Evolutionary conservation across 1,140 invertebrate genomes (phyloP), one percentile per base, ranked within the genome.

Genomic region (Cydia splendana): DNA sequence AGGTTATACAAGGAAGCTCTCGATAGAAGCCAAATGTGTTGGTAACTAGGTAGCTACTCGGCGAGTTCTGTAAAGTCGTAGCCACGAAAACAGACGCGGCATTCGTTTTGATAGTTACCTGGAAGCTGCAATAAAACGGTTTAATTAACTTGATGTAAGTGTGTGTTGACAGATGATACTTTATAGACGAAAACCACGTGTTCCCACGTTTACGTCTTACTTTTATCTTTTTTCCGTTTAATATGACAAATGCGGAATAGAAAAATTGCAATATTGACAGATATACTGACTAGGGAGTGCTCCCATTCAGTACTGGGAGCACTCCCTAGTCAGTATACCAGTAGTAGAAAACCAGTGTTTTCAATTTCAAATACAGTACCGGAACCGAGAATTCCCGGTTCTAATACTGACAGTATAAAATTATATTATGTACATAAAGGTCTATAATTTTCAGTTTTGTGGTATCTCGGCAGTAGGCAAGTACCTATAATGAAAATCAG

Each of bases 21-120:
- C 57, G 9, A 24, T 62, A n/a, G 7, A 20, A 24, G 57, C 20
- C 12, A 62, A 57, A 48, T 57, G n/a, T 18, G 18, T 20, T 0
- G 6, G 9, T 5, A 62, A 62, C 24, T 12, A 24, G 57, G 20
- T 4, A 62, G 57, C 3, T 57, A 30, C 67, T 42, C 1, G 30
- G 34, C 34, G 67, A 71, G 67, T 71, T 71, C 67, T 42, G 24
- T 71, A 38, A 69, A 71, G 30, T 71, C 57, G 57, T 71, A 71
- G 30, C 38, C 67, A 18, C 67, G 28, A 71, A 69, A 71, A 71
- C 67, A 71, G 67, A 71, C 30, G 67, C 34, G 30, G 65, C n/a
- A 38, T 71, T 71, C 38, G 65, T 69, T 38, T 71, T 71, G 67
- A 34, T 71, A 71, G 5, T 71, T 24, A 62, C 57, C 30, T 71